Percentiles rank a stretch among this genome's conserved stretches.
Evolutionary conservation across 2,797 vertebrate species (phyloP).

Genomic region (Sebastes melanostomus): DNA sequence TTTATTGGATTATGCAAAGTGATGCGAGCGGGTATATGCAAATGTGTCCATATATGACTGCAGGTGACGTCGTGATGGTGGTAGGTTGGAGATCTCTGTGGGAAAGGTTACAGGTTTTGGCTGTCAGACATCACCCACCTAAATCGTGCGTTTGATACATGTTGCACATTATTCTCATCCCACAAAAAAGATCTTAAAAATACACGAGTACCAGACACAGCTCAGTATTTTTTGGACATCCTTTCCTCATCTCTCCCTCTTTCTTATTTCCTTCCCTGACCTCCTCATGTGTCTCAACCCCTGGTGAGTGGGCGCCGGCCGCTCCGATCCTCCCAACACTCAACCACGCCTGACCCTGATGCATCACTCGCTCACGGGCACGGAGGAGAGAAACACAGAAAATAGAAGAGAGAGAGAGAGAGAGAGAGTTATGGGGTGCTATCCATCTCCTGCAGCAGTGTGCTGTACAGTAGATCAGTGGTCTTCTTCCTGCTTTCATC

Average conservation of each 20-base stretch:
- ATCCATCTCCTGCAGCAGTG: conserved; percentile 63
- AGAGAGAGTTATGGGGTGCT: conserved; percentile 6
- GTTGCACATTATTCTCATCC: background rate
- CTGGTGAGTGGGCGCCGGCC: conserved; percentile 59
- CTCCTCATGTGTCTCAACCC: conserved; percentile 30
- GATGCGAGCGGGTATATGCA: conserved; percentile 35
- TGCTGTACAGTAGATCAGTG: conserved; percentile 64
- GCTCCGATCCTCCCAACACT: conserved; percentile 67
- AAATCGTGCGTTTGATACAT: background rate
- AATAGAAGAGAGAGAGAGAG: conserved; percentile 38
- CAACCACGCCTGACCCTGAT: conserved; percentile 69
- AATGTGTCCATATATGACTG: conserved; percentile 41
- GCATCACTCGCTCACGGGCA: conserved; percentile 72
- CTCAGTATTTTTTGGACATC: background rate
- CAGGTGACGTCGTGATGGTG: conserved; percentile 29
- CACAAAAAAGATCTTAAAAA: background rate
- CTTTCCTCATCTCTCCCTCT: background rate
- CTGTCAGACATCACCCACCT: background rate
- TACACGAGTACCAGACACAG: background rate
- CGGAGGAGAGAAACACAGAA: conserved; percentile 48
- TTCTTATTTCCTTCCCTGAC: conserved; percentile 33
- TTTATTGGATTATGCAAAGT: conserved; percentile 59
- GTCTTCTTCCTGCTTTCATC: conserved; percentile 73
- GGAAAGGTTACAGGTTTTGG: conserved; percentile 25
- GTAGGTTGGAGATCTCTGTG: background rate